These are phyloP conservation scores for Nothobranchius kuhntae DNA, from an alignment of 2,113 vertebrate genomes.

Conservation along the genomic window DNA sequence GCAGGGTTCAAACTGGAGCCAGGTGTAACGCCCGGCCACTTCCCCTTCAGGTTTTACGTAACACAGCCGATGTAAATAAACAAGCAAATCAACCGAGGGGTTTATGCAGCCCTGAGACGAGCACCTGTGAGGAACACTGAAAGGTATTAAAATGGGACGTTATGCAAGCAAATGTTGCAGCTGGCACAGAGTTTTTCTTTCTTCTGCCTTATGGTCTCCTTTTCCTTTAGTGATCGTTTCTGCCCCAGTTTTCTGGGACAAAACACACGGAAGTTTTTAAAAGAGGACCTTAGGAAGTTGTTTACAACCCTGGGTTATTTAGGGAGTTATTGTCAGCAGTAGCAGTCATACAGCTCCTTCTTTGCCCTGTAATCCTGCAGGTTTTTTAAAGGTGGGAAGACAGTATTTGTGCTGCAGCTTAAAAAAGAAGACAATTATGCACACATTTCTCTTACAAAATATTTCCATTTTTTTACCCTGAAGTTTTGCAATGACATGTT, in stretches of 20 bases:
- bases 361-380: constrained; percentile 16
- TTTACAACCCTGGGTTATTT: constrained; percentile 33
- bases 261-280: constrained; percentile 37
- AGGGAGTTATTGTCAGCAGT: constrained; percentile 33
- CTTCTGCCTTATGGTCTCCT: background rate
- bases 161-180: constrained; percentile 34
- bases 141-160: constrained; percentile 33
- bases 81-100: constrained; percentile 35
- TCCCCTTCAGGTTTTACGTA: constrained; percentile 35
- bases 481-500: too few species aligned
- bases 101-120: constrained; percentile 2
- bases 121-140: constrained; percentile 38
- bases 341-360: constrained; percentile 2
- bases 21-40: constrained; percentile 60
- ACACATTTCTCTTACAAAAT: background rate
- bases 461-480: too few species aligned
- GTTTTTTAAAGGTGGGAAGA: constrained; percentile 6
- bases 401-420: constrained; percentile 20
- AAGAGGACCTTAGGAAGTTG: constrained; percentile 33
- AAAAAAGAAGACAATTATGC: constrained; percentile 22
- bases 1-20: constrained; percentile 52
- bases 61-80: constrained; percentile 39
- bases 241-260: constrained; percentile 44
- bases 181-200: constrained; percentile 1
- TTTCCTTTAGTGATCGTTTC: constrained; percentile 43